phyloP scores from a whole-genome alignment of 2,113 vertebrate species.

The Leucopsar rothschildi region DNA sequence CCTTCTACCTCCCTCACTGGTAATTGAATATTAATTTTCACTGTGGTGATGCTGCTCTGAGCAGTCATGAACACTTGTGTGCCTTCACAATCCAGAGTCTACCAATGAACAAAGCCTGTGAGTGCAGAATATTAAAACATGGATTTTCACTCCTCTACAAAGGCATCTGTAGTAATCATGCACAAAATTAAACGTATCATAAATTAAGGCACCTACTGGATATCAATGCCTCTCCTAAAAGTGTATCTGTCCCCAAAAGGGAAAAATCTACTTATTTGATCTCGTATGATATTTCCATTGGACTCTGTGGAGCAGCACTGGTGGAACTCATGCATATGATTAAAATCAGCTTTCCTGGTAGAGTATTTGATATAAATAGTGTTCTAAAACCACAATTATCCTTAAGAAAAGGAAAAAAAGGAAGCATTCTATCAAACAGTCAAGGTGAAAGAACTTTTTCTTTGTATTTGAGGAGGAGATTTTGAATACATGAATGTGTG shows the following conservation, averaged over 20 bases:
- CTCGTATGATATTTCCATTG: not conserved
- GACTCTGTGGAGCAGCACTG: not conserved
- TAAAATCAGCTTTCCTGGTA: not conserved
- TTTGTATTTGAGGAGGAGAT: not conserved
- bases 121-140: not conserved
- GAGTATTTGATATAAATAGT: not conserved
- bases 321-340: constrained; percentile 13
- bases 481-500: constrained; percentile 56
- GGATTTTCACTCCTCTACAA: not conserved
- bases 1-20: not conserved
- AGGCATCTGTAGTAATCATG: not conserved
- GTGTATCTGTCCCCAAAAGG: constrained; percentile 23
- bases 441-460: not conserved
- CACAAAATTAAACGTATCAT: constrained; percentile 1
- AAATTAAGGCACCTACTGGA: constrained; percentile 17
- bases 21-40: not conserved
- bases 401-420: not conserved
- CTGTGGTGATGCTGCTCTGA: not conserved
- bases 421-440: not conserved
- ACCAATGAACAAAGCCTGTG: not conserved
- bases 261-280: constrained; percentile 16
- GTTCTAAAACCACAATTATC: not conserved
- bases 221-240: constrained; percentile 19
- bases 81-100: not conserved
- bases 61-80: not conserved